Conservation (phyloP, 2,888 invertebrate genomes). For the Eilema depressum region DNA sequence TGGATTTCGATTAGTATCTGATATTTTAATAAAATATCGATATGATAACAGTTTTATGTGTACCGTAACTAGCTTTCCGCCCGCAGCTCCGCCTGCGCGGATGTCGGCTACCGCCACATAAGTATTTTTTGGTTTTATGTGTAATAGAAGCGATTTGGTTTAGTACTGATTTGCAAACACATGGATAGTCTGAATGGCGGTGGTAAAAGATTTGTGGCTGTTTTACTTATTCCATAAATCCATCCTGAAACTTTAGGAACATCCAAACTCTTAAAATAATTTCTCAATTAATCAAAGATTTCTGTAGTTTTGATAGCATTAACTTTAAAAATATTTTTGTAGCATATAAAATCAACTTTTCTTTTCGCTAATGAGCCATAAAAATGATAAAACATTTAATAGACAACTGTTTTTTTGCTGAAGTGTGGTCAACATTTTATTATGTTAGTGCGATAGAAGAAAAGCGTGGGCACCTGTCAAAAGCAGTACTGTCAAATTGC, state of each 20-base stretch:
- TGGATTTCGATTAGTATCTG: conserved; percentile 39
- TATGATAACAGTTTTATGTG: not conserved
- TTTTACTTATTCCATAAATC: not conserved
- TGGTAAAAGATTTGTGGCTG: not conserved
- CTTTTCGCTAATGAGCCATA: not conserved
- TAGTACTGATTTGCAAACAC: not conserved
- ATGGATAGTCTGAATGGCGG: too few species aligned
- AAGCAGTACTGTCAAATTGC: conserved; percentile 73
- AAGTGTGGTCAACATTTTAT: conserved; percentile 37
- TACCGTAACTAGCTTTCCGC: too few species aligned
- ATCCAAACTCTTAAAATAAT: not conserved
- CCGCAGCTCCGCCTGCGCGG: too few species aligned
- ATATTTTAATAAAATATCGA: conserved; percentile 29
- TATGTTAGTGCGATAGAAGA: conserved; percentile 51
- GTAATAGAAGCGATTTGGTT: not conserved
- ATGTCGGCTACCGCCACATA: too few species aligned
- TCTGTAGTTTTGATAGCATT: not conserved
- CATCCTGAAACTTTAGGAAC: not conserved
- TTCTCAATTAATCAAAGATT: not conserved
- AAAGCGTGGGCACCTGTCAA: conserved; percentile 76
- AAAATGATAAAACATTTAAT: not conserved
- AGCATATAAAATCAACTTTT: not conserved
- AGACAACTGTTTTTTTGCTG: conserved; percentile 6
- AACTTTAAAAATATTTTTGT: too few species aligned
- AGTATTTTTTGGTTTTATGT: too few species aligned